phyloP scores from a whole-genome alignment of 2,113 vertebrate genomes.

The Myiozetetes cayanensis region DNA sequence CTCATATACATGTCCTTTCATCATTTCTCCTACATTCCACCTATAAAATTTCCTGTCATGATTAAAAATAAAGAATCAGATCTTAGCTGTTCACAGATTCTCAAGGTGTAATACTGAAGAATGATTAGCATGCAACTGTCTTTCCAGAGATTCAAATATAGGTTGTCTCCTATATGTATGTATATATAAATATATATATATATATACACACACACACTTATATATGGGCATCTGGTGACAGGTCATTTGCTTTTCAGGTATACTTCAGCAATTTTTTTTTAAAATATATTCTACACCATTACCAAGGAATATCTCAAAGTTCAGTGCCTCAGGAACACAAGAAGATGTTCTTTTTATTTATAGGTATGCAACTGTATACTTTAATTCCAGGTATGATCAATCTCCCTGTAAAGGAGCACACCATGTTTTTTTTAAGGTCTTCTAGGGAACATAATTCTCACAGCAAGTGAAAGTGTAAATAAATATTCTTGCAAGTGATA shows the following conservation, averaged over 20 bases:
- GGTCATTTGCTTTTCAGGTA: neutral
- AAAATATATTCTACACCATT: neutral
- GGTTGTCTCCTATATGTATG: neutral
- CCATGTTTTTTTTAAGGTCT: slow-evolving; percentile 6
- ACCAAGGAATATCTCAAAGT: neutral
- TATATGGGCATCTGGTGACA: neutral
- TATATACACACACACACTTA: neutral
- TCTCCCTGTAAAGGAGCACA: neutral
- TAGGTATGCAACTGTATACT: neutral
- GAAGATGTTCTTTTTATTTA: neutral
- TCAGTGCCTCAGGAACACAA: neutral
- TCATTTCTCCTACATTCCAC: neutral
- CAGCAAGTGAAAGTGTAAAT: neutral
- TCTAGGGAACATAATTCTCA: neutral
- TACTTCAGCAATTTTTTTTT: neutral
- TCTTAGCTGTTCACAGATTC: neutral
- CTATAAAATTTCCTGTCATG: neutral
- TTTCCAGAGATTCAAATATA: neutral
- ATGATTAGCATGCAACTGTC: neutral
- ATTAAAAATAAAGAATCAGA: neutral
- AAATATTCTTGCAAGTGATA: neutral
- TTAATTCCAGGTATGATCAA: neutral
- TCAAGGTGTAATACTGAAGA: neutral
- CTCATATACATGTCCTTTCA: neutral
- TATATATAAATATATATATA: neutral